Base-by-base conservation (phyloP, 2,797 vertebrate genomes). In the Arctocebus calabarensis region DNA sequence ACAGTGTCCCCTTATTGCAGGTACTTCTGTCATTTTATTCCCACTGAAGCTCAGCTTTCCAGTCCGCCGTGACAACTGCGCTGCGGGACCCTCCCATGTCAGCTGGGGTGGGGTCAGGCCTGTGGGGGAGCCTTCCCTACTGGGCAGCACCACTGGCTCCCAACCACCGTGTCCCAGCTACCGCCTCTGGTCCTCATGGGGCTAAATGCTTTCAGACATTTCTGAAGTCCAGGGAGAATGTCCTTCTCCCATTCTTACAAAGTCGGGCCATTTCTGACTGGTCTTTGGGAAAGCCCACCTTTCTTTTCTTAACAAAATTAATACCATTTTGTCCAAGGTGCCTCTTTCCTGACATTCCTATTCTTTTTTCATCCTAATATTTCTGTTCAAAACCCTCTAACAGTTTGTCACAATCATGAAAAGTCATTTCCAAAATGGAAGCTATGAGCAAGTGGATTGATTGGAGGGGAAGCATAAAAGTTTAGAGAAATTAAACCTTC, bases 211-310 rank as follows among this genome's bases (percentile, higher is more conserved):
- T 20, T 22, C 3, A 3, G 84, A 20, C 1, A 0, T 1, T 0
- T 57, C 45, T 17, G 19, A 12, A 6, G 5, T 12, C 8, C 1
- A 3, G 52, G 14, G 2, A 43, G 32, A 5, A 20, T 0, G 70
- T 2, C 22, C 6, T 32, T 64, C 40, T 9, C 57, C 19, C 19
- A 8, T 20, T 5, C 48, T 19, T 8, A 1, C 27, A 66, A 12
- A 37, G 1, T 32, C 2, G 0, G 48, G 20, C 19, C 1, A 1
- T 0, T 3, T 20, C 37, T 7, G 10, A 32, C 1, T 2, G 11
- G 2, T 3, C 52, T 48, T 71, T 1, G 7, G 75, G 34, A 78
- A 23, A 57, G 8, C 55, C 17, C 9, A 27, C 9, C 23, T 20
- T 59, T 20, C 40, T 17, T 14, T 68, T 62, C 2, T 7, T 11